Base-by-base conservation (phyloP, 2,113 vertebrate genomes). In the Aix galericulata region DNA sequence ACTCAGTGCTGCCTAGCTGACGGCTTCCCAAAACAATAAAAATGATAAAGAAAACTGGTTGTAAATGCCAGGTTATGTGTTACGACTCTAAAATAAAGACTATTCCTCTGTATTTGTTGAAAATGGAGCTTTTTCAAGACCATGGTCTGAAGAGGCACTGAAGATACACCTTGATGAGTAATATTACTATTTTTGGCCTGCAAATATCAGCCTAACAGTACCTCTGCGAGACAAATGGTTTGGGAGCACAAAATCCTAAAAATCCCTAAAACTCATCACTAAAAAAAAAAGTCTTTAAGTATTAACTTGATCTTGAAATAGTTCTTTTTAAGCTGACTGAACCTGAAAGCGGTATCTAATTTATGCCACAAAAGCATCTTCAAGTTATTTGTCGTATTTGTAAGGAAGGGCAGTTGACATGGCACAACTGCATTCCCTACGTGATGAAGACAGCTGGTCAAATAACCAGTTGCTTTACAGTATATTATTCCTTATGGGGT, bases 271-370 rank as follows among this genome's bases (percentile, higher is more conserved):
- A 91, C 27, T 27, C 34, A 18, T 87, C 42, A 50, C 9, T 9
- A 8, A 38, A 66, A 63, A 44, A 67, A 44, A 60, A 52, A 52
- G 3, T 40, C 80, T 31, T 32, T 18, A 77, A 58, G 6, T 74
- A 73, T 26, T 89, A 31, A 26, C 76, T 62, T 63, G 29, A 77
- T 9, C 32, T 82, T 73, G 32, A 83, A 20, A 64, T 10, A 58
- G 13, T 38, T 86, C n/a, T 60, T 95, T 84, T 71, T 48, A 82
- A 89, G 52, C 14, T 79, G 31, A 44, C 17, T 62, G 78, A 82
- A 32, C 55, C 21, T 1, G 11, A 83, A 87, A 66, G 6, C 17
- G 73, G 36, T 25, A 38, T 25, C 8, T 62, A 75, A 72, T 91
- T 85, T 50, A 44, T 25, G 85, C 6, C 13, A 34, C 55, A 82